Base-by-base conservation (phyloP, 2,888 invertebrate species). In the Cryptocephalus moraei region DNA sequence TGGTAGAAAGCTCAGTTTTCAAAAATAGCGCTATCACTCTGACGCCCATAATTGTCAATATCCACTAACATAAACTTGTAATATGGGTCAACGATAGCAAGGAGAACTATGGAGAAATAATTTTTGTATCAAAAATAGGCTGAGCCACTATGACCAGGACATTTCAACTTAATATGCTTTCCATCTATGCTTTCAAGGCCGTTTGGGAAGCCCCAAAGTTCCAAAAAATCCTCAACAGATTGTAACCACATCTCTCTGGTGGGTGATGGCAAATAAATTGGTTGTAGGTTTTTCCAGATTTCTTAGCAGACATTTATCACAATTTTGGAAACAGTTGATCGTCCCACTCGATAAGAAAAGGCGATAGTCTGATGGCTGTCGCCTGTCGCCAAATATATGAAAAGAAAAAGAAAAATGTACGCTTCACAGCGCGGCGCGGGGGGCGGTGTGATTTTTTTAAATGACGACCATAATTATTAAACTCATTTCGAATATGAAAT, bases 111-210 rank as follows among this genome's bases (percentile, higher is more conserved):
- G 22, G 58, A 53, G 32, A 57, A 59, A 44, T 53, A 58, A 45
- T 46, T 41, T 43, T 58, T 52, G 49, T 63, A 60, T 47, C 60
- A 60, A 41, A 50, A 58, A 46, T 54, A 63, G 38, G 55, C 58
- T 14, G 58, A 58, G 34, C 60, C 58, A 50, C 53, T 58, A n/a
- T n/a, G n/a, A 42, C 44, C 45, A 34, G 40, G 13, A 39, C 58
- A 59, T 49, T 55, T 51, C 46, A 62, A 56, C 33, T 42, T 41
- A 12, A 62, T 49, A 50, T 62, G 59, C 52, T 63, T 63, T 40
- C 60, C 59, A n/a, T n/a, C n/a, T n/a, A n/a, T n/a, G n/a, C n/a
- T n/a, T n/a, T n/a, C n/a, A n/a, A n/a, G n/a, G n/a, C 59, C n/a
- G n/a, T n/a, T n/a, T n/a, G n/a, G n/a, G n/a, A n/a, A n/a, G n/a